phyloP scores from a whole-genome alignment of 2,888 invertebrate genomes.

The Drosophila merina region DNA sequence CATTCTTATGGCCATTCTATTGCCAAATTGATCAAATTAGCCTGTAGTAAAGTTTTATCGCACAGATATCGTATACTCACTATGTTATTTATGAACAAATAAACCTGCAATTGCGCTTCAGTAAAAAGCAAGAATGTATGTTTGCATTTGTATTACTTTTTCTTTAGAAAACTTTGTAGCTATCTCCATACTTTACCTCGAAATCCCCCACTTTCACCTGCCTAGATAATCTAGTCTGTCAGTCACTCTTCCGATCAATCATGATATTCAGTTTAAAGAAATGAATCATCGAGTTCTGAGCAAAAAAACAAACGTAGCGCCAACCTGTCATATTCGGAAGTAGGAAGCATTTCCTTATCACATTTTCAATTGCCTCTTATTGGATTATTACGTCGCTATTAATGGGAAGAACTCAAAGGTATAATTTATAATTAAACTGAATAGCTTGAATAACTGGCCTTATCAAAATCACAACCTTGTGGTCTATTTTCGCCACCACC shows the following conservation, averaged over 20 bases:
- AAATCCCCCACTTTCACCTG: constrained; percentile 21
- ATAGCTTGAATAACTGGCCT: not conserved
- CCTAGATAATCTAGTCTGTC: constrained; percentile 11
- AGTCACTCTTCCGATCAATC: constrained; percentile 1
- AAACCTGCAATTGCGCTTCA: constrained; percentile 36
- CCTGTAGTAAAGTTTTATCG: constrained; percentile 46
- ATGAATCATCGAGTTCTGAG: constrained; percentile 24
- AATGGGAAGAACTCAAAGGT: not conserved
- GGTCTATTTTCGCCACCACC: not conserved
- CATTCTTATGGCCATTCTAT: constrained; percentile 5
- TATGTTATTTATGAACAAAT: constrained; percentile 48
- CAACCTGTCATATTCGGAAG: constrained; percentile 11
- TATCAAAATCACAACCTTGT: constrained; percentile 3
- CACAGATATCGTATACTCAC: constrained; percentile 39
- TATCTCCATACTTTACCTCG: not conserved
- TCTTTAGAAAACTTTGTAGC: not conserved
- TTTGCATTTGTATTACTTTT: constrained; percentile 3
- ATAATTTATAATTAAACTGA: not conserved
- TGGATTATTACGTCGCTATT: constrained; percentile 14
- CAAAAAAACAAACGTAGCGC: constrained; percentile 20
- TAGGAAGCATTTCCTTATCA: constrained; percentile 15
- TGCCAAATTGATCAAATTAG: constrained; percentile 43
- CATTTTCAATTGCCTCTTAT: not conserved
- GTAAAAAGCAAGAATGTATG: constrained; percentile 15
- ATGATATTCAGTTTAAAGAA: constrained; percentile 4